These are phyloP conservation scores for Onychomys leucogaster DNA, from an alignment of 2,797 vertebrate genomes.

Conservation along the genomic window DNA sequence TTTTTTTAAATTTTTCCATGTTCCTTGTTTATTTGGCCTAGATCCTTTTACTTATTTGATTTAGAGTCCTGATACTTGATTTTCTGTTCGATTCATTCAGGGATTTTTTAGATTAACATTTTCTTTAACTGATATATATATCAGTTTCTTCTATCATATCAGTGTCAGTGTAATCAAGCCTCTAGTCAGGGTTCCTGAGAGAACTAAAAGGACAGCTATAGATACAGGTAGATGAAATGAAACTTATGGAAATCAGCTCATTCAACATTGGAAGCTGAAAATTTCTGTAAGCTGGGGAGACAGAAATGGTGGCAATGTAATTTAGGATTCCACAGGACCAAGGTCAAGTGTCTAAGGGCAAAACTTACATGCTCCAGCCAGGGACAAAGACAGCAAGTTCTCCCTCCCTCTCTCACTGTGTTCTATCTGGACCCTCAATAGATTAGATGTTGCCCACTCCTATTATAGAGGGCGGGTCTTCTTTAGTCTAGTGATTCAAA, in stretches of 20 bases:
- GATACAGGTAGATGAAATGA: not conserved
- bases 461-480: not conserved
- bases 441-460: not conserved
- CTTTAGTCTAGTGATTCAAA: not conserved
- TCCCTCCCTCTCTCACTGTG: not conserved
- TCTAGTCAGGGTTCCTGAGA: not conserved
- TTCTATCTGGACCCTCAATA: not conserved
- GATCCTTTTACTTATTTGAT: not conserved
- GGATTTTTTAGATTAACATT: too few species aligned
- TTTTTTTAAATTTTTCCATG: not conserved
- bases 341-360: not conserved
- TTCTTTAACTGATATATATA: too few species aligned
- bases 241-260: not conserved
- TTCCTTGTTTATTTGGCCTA: not conserved
- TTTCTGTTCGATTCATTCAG: not conserved
- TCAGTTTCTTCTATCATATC: too few species aligned
- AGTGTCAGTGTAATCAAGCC: slow-evolving; percentile 49
- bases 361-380: not conserved
- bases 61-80: not conserved
- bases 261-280: not conserved
- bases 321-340: not conserved
- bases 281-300: not conserved
- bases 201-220: not conserved
- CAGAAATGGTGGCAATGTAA: not conserved
- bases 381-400: not conserved